Percentiles rank a stretch among this genome's conserved stretches.
Evolutionary conservation across 2,797 vertebrate species (phyloP).

Genomic region (Rhinichthys osculus): DNA sequence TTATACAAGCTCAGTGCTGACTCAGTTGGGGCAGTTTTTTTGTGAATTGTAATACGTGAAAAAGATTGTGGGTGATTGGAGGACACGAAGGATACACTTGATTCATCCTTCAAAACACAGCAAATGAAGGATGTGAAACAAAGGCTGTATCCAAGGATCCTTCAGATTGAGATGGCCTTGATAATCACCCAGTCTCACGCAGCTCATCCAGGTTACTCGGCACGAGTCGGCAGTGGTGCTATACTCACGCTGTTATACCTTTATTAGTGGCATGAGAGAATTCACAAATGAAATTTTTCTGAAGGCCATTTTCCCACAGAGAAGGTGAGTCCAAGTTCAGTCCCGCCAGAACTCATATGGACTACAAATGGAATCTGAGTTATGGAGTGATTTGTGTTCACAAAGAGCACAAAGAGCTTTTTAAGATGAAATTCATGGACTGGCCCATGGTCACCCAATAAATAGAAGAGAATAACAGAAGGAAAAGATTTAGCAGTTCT

Average conservation of each 20-base stretch:
- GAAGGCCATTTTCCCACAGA: not conserved
- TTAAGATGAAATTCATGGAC: constrained; percentile 18
- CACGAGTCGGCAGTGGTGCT: too few species aligned
- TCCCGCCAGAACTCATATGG: not conserved
- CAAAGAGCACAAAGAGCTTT: constrained; percentile 5
- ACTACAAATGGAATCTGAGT: constrained; percentile 11
- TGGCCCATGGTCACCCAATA: not conserved
- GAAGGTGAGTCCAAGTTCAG: constrained; percentile 9
- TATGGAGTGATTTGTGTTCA: constrained; percentile 8
- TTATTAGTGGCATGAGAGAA: not conserved
- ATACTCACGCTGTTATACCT: too few species aligned
- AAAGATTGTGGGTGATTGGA: not conserved
- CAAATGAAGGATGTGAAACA: not conserved
- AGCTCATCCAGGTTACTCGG: too few species aligned
- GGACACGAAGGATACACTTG: not conserved
- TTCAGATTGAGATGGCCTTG: too few species aligned
- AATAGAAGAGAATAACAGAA: not conserved
- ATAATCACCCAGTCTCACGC: too few species aligned
- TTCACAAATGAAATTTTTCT: not conserved
- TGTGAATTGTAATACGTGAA: too few species aligned
- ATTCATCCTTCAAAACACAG: not conserved
- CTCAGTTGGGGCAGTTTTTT: too few species aligned
- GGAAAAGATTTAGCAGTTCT: not conserved
- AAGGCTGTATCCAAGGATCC: too few species aligned
- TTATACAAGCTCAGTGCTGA: too few species aligned